Conservation (phyloP, 2,797 vertebrate genomes). For the Streptopelia turtur region DNA sequence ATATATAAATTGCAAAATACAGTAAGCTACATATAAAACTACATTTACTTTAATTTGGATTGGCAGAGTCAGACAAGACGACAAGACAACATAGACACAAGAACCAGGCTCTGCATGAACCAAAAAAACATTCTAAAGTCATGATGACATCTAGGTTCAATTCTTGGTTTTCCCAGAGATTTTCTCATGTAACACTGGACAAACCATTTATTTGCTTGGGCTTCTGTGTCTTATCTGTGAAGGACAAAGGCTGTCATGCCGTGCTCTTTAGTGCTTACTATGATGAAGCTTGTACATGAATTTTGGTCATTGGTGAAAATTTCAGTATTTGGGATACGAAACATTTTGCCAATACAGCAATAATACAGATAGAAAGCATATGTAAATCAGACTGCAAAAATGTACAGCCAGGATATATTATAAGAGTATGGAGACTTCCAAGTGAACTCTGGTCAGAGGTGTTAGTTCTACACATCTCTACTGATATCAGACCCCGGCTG, state of each 20-base stretch:
- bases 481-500: not conserved
- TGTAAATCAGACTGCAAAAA: not conserved
- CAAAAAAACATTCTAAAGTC: not conserved
- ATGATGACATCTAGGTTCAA: not conserved
- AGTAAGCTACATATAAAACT: not conserved
- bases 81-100: not conserved
- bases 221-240: not conserved
- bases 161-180: not conserved
- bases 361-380: not conserved
- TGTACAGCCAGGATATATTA: not conserved
- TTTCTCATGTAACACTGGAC: not conserved
- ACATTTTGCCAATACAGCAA: not conserved
- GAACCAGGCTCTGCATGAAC: not conserved
- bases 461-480: not conserved
- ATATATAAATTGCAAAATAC: not conserved
- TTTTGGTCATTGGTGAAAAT: not conserved
- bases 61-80: not conserved
- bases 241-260: not conserved
- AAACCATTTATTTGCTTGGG: not conserved
- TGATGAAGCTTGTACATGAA: not conserved
- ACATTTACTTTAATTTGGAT: not conserved
- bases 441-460: not conserved
- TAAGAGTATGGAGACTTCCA: not conserved
- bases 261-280: not conserved
- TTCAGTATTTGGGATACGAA: fast-evolving